These are phyloP conservation scores for Volucella zonaria DNA, from an alignment of 2,888 invertebrate species.

Conservation along the genomic window DNA sequence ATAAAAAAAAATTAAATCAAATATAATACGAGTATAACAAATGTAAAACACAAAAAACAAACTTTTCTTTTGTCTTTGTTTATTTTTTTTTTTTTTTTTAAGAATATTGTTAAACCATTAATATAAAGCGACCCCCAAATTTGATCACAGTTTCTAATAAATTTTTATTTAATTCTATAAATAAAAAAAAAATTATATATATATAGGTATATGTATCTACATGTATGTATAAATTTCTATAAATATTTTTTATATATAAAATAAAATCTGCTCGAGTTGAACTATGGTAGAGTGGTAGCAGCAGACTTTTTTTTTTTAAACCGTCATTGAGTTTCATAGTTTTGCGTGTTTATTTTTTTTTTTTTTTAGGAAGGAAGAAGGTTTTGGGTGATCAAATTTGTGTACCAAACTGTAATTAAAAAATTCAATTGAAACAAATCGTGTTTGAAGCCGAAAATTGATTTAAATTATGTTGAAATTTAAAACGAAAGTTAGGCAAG, in stretches of 20 bases:
- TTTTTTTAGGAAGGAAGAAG: conserved; percentile 54
- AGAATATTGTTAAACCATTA: conserved; percentile 54
- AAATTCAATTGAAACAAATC: conserved; percentile 56
- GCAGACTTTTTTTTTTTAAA: conserved; percentile 64
- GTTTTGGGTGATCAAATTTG: conserved; percentile 71
- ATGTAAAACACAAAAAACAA: not conserved
- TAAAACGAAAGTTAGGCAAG: conserved; percentile 47
- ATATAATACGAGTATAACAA: conserved; percentile 51
- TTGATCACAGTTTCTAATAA: conserved; percentile 63
- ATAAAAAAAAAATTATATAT: conserved; percentile 2
- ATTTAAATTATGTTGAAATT: conserved; percentile 23
- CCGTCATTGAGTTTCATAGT: conserved; percentile 62
- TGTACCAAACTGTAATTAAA: conserved; percentile 72
- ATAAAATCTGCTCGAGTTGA: conserved; percentile 61
- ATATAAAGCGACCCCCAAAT: conserved; percentile 73
- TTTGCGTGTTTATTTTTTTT: conserved; percentile 44
- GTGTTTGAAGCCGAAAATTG: conserved; percentile 54
- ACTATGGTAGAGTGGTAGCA: conserved; percentile 61
- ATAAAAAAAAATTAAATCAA: conserved; percentile 68
- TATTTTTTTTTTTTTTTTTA: no score
- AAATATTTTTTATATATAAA: conserved; percentile 33
- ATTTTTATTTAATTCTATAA: conserved; percentile 21
- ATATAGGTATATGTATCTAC: conserved; percentile 23
- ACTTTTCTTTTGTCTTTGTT: no score
- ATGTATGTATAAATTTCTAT: conserved; percentile 45